These are phyloP conservation scores for Bucorvus abyssinicus DNA, from an alignment of 2,797 vertebrate species.

Conservation along the genomic window DNA sequence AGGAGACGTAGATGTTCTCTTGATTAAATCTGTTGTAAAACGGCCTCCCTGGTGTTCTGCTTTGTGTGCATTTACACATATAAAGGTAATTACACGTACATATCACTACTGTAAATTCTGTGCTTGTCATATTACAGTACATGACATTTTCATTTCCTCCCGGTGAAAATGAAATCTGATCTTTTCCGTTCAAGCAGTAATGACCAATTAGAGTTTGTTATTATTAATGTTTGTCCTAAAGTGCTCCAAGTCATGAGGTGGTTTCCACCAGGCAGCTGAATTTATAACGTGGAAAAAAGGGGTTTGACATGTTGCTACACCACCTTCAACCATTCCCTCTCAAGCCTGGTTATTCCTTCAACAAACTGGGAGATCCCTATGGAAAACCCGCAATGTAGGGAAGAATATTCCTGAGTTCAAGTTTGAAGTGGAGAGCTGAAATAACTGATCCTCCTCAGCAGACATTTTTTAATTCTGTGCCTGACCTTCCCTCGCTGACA, in stretches of 20 bases:
- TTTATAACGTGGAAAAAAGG: conserved; percentile 42
- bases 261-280: conserved; percentile 35
- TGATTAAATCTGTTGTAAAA: conserved; percentile 71
- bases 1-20: conserved; percentile 51
- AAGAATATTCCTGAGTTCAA: background rate
- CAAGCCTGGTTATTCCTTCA: background rate
- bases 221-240: conserved; percentile 49
- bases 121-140: conserved; percentile 49
- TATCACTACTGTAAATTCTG: conserved; percentile 67
- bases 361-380: background rate
- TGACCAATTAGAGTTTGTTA: conserved; percentile 37
- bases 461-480: background rate
- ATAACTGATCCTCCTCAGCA: background rate
- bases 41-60: conserved; percentile 51
- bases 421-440: background rate
- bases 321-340: conserved; percentile 9
- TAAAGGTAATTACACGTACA: conserved; percentile 62
- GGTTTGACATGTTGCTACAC: conserved; percentile 1
- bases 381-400: background rate
- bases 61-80: conserved; percentile 68
- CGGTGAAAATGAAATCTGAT: conserved; percentile 64
- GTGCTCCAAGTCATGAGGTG: conserved; percentile 11
- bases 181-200: conserved; percentile 58
- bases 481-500: background rate
- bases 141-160: conserved; percentile 70